phyloP scores from a whole-genome alignment of 2,888 invertebrate species.

The Phyllotreta striolata region DNA sequence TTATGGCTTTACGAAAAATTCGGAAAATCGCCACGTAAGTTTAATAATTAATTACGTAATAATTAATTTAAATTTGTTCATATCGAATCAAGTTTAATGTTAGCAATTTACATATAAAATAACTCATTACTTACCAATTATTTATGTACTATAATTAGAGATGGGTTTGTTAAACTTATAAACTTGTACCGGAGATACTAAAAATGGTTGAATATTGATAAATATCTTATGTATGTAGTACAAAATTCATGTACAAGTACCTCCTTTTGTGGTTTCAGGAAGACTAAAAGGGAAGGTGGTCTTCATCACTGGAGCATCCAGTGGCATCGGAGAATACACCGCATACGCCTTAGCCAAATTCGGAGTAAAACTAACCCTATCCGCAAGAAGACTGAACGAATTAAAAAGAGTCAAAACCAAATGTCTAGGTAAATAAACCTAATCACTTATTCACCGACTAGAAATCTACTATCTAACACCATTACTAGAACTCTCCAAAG shows the following conservation, averaged over 20 bases:
- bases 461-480: no score
- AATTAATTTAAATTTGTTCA: no score
- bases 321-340: slow-evolving; percentile 81
- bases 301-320: slow-evolving; percentile 86
- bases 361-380: slow-evolving; percentile 72
- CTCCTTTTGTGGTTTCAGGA: slow-evolving; percentile 43
- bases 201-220: neutral
- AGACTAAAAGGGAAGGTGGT: slow-evolving; percentile 70
- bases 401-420: slow-evolving; percentile 71
- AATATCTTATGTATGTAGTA: neutral
- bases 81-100: no score
- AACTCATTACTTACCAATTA: no score
- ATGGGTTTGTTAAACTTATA: neutral
- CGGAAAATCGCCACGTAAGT: slow-evolving; percentile 68
- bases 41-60: no score
- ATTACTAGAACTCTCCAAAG: slow-evolving; percentile 57
- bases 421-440: slow-evolving; percentile 64
- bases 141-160: neutral
- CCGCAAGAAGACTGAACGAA: slow-evolving; percentile 71
- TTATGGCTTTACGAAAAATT: slow-evolving; percentile 68
- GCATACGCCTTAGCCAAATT: slow-evolving; percentile 73
- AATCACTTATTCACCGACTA: slow-evolving; percentile 15
- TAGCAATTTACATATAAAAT: neutral
- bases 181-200: no score
- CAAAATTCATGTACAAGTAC: no score